These are phyloP conservation scores for Tridacna gigas DNA, from an alignment of 2,888 invertebrate species.

Conservation along the genomic window DNA sequence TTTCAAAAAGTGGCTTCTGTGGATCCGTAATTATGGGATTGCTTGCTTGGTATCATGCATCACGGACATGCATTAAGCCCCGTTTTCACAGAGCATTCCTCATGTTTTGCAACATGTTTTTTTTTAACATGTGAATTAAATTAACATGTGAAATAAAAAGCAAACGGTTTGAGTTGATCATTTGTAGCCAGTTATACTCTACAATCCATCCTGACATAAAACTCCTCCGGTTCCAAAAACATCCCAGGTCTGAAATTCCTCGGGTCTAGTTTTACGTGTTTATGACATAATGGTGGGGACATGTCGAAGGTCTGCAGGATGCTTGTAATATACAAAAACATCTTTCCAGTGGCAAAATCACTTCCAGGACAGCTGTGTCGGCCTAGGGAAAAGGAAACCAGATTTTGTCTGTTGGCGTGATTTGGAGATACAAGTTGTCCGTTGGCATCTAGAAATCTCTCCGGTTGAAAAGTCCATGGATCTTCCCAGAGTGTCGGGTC, in stretches of 20 bases:
- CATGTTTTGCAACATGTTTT: too few relatives aligned
- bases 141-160: too few relatives aligned
- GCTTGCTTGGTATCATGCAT: too few relatives aligned
- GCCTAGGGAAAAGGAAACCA: conserved; percentile 68
- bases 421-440: conserved; percentile 58
- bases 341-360: conserved; percentile 63
- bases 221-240: conserved; percentile 27
- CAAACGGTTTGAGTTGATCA: too few relatives aligned
- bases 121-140: too few relatives aligned
- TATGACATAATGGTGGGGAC: conserved; percentile 13
- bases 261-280: conserved; percentile 22
- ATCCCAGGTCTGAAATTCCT: conserved; percentile 29
- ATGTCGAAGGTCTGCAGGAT: conserved; percentile 64
- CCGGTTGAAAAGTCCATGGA: conserved; percentile 61
- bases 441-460: conserved; percentile 58
- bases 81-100: too few relatives aligned
- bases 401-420: conserved; percentile 59
- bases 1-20: too few relatives aligned
- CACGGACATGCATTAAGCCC: too few relatives aligned
- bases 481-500: conserved; percentile 61
- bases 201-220: conserved; percentile 2
- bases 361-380: conserved; percentile 72
- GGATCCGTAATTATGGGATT: too few relatives aligned
- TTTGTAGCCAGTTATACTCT: too few relatives aligned
- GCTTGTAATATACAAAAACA: conserved; percentile 68